Evolutionary conservation across 2,113 vertebrate species (phyloP).

Genomic region (Odontophorus gujanensis): DNA sequence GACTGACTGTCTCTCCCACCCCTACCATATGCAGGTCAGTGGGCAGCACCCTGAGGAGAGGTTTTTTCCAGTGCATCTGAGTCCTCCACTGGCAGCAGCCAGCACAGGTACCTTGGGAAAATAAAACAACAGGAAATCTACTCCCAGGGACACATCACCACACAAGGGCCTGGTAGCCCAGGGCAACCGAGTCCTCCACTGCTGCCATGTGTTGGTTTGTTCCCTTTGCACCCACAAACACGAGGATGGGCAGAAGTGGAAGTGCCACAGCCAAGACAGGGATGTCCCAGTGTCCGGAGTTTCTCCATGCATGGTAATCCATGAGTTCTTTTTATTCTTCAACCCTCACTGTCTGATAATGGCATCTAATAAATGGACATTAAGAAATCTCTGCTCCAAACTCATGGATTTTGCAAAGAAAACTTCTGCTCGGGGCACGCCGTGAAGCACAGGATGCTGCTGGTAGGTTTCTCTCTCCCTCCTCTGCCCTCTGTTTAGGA

Average conservation of each 20-base stretch:
- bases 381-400: neutral
- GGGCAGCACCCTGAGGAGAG: constrained; percentile 36
- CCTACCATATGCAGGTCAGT: constrained; percentile 43
- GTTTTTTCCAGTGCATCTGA: neutral
- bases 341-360: neutral
- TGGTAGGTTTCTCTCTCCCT: neutral
- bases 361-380: neutral
- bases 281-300: neutral
- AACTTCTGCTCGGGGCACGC: neutral
- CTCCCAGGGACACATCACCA: rapidly evolving
- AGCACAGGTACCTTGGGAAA: constrained; percentile 15
- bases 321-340: neutral
- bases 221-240: neutral
- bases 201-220: rapidly evolving
- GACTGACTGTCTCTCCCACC: constrained; percentile 76
- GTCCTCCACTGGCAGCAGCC: neutral
- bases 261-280: rapidly evolving
- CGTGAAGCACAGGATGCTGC: neutral
- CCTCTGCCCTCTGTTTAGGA: constrained; percentile 62
- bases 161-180: neutral
- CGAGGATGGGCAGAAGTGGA: neutral
- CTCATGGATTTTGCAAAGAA: neutral
- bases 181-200: rapidly evolving
- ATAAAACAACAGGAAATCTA: neutral
- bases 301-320: neutral